These are phyloP conservation scores for Bombylius major DNA, from an alignment of 2,888 invertebrate genomes.

Conservation along the genomic window DNA sequence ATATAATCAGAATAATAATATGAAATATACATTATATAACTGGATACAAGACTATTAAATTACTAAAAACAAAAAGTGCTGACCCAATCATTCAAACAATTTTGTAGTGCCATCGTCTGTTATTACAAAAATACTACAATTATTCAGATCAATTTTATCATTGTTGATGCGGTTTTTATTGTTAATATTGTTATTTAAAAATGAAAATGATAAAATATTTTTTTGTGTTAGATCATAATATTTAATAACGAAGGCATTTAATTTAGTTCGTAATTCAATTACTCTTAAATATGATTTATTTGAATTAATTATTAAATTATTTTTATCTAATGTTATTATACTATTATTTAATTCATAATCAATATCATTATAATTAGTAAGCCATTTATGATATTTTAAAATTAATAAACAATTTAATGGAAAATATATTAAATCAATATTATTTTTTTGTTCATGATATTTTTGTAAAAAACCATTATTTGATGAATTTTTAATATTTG, in stretches of 20 bases:
- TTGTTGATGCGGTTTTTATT: not conserved
- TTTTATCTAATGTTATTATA: not conserved
- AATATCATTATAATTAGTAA: slow-evolving; percentile 15
- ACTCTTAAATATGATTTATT: slow-evolving; percentile 17
- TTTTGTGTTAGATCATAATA: slow-evolving; percentile 21
- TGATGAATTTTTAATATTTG: slow-evolving; percentile 23
- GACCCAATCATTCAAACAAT: not conserved
- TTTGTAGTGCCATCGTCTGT: slow-evolving; percentile 9
- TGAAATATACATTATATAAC: too few species aligned
- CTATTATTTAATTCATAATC: not conserved
- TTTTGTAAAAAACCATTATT: slow-evolving; percentile 25
- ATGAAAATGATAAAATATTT: not conserved
- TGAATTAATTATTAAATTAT: not conserved
- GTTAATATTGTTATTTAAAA: not conserved
- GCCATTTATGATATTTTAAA: slow-evolving; percentile 31
- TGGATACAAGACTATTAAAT: too few species aligned
- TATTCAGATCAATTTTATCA: not conserved
- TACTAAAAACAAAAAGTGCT: too few species aligned
- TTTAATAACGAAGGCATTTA: slow-evolving; percentile 26
- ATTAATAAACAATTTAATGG: slow-evolving; percentile 30
- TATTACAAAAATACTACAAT: slow-evolving; percentile 10
- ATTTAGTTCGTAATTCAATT: slow-evolving; percentile 28
- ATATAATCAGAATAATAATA: too few species aligned
- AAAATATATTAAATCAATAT: slow-evolving; percentile 32
- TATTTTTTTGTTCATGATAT: slow-evolving; percentile 29